Evolutionary conservation across 37 sponge, comb jelly and placozoan species (phyloP).

Genomic region (Corticium candelabrum): DNA sequence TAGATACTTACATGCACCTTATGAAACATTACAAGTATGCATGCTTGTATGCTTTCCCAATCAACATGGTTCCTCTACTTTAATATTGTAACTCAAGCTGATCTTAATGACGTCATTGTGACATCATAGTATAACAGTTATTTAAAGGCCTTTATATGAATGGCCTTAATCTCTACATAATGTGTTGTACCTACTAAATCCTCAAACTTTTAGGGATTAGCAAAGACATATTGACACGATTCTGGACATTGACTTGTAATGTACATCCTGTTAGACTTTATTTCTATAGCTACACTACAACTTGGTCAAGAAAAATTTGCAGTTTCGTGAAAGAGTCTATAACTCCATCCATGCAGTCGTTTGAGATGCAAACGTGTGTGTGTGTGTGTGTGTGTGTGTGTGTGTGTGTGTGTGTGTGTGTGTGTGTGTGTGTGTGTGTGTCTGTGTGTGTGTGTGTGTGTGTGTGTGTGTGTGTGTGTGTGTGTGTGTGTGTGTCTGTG

Average conservation of each 20-base stretch:
- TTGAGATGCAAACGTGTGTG: neutral
- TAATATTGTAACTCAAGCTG: no score
- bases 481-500: neutral
- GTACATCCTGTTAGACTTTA: neutral
- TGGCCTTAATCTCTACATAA: no score
- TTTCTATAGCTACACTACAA: neutral
- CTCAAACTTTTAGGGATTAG: no score
- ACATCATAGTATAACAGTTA: no score
- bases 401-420: neutral
- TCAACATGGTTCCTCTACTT: no score
- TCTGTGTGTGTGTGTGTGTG: conserved; percentile 1
- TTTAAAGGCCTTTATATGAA: no score
- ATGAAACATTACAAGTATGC: no score
- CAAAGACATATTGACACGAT: neutral
- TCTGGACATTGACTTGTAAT: neutral
- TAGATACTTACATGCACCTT: no score
- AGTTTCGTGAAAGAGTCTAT: neutral
- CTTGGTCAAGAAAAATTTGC: neutral
- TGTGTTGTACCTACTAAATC: no score
- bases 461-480: conserved; percentile 1
- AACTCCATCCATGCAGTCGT: neutral
- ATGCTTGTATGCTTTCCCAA: no score
- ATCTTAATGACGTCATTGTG: no score
- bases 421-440: neutral
- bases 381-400: neutral